phyloP scores from a whole-genome alignment of 2,113 vertebrate genomes.

The Neofelis nebulosa region DNA sequence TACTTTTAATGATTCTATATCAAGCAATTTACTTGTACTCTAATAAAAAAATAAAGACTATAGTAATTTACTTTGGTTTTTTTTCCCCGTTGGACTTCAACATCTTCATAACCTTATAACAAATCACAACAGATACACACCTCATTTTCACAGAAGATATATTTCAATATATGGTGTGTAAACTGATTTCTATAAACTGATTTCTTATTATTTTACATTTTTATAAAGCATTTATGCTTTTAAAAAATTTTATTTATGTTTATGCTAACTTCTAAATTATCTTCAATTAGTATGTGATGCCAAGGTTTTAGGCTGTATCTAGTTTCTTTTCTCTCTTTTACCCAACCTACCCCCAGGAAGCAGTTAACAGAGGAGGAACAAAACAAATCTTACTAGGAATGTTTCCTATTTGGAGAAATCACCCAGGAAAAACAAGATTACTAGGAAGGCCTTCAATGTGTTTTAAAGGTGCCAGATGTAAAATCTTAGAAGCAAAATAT shows the following conservation, averaged over 20 bases:
- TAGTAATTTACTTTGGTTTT: neutral
- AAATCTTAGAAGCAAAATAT: conserved; percentile 25
- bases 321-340: conserved; percentile 14
- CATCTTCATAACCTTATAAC: neutral
- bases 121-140: conserved; percentile 28
- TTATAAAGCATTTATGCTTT: conserved; percentile 50
- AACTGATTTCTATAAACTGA: conserved; percentile 22
- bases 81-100: conserved; percentile 10
- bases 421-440: conserved; percentile 42
- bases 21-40: conserved; percentile 47
- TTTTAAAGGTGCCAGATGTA: conserved; percentile 43
- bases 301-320: conserved; percentile 29
- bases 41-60: conserved; percentile 14
- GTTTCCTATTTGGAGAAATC: conserved; percentile 28
- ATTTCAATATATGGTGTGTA: conserved; percentile 26
- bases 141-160: neutral
- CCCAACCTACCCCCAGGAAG: neutral
- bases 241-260: neutral
- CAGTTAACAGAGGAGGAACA: neutral
- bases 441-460: neutral
- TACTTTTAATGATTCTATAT: conserved; percentile 44
- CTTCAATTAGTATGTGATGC: conserved; percentile 48
- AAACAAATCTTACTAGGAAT: conserved; percentile 1
- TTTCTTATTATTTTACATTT: conserved; percentile 27
- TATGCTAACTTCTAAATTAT: conserved; percentile 26